Base-by-base conservation (phyloP, 2,113 vertebrate genomes). In the Alaudala cheleensis region DNA sequence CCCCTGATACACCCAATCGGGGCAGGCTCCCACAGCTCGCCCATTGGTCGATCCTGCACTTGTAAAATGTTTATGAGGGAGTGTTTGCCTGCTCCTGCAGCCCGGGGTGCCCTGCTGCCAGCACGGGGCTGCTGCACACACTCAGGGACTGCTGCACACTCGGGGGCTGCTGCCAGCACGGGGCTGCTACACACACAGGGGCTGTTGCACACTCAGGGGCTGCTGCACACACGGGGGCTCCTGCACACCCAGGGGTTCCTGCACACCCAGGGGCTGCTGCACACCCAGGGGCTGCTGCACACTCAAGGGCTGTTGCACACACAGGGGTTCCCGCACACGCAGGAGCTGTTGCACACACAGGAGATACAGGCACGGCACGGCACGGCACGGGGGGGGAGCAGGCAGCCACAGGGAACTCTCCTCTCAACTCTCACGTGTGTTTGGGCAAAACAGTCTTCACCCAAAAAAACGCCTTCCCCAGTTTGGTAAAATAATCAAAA, bases 61-160 rank as follows among this genome's bases (percentile, higher is more conserved):
- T 93, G 97, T 97, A 96, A 98, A 97, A 95, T 81, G 89, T 98
- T 97, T 96, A 94, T 84, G 96, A 88, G 96, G 82, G 92, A 97
- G 95, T 81, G 96, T 96, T 96, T 90, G 92, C 92, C 94, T 96
- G 92, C 47, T 70, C 57, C 95, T 96, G 95, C 70, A 94, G 93
- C 86, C 94, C 82, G 92, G 92, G 95, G 73, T 96, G 93, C 94
- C 95, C 93, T 49, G 92, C 91, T 95, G 96, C 77, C 95, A 94
- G 81, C 93, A 12, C 79, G 93, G 86, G 80, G 70, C 83, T 95
- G 62, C 92, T 87, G 90, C 93, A 24, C 14, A 14, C 40, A 40
- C 11, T 14, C 40, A 40, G 40, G 40, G 40, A 14, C 40, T 40
- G 40, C 40, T 40, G 40, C 40, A 40, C 40, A 40, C 40, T 14